Evolutionary conservation across 2,113 vertebrate genomes (phyloP).

Genomic region (Microtus oregoni): DNA sequence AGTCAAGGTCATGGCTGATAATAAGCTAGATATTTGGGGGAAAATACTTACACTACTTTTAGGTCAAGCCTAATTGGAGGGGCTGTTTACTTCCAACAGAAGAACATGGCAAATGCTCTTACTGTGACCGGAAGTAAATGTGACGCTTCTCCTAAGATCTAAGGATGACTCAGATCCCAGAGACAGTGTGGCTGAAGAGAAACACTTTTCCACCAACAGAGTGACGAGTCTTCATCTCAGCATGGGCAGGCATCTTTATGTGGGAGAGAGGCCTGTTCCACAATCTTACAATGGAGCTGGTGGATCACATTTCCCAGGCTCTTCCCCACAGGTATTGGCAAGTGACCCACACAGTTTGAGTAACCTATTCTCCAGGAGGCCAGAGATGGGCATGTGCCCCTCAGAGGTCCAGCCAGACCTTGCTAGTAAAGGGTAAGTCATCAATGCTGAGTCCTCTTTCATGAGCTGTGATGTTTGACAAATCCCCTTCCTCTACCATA

Average conservation of each 20-base stretch:
- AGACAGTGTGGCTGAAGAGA: background rate
- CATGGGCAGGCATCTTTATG: background rate
- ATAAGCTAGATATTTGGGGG: conserved; percentile 55
- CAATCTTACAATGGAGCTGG: background rate
- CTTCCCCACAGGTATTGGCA: background rate
- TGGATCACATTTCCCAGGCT: background rate
- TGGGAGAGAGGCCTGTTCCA: background rate
- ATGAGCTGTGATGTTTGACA: background rate
- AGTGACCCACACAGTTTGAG: background rate
- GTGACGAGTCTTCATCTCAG: background rate
- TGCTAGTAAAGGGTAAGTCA: background rate
- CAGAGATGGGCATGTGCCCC: background rate
- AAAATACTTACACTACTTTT: conserved; percentile 17
- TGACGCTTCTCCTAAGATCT: background rate
- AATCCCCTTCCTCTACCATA: background rate
- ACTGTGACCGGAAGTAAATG: background rate
- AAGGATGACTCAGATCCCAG: conserved; percentile 23
- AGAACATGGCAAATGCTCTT: background rate
- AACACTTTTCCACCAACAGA: background rate
- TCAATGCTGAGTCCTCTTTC: background rate
- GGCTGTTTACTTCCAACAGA: background rate
- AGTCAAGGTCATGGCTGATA: conserved; percentile 25
- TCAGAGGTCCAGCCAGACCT: background rate
- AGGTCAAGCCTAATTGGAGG: background rate
- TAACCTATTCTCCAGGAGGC: background rate